Evolutionary conservation across 2,113 vertebrate genomes (phyloP).

Genomic region (Ctenomys sociabilis): DNA sequence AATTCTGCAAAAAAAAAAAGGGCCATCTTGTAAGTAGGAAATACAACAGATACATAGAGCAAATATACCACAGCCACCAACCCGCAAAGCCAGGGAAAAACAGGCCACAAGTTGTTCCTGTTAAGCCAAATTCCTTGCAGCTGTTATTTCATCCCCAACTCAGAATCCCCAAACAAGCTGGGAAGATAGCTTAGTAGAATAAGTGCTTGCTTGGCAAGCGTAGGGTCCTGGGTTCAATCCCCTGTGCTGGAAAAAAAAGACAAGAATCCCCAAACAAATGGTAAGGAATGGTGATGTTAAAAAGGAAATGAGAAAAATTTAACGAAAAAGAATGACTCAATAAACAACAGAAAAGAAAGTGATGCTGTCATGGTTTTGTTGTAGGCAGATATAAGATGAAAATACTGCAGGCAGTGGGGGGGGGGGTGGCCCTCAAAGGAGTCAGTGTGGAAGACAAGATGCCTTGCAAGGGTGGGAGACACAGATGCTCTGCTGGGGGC

Average conservation of each 20-base stretch:
- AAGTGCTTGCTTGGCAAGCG: too few species aligned
- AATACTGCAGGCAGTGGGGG: too few species aligned
- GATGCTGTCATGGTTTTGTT: background rate
- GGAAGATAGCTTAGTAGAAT: too few species aligned
- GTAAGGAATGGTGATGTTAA: background rate
- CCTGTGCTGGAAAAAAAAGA: too few species aligned
- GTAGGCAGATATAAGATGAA: too few species aligned
- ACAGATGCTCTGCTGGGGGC: too few species aligned
- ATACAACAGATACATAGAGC: background rate
- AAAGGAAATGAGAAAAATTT: background rate
- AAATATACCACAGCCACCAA: background rate
- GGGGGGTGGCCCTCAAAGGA: too few species aligned
- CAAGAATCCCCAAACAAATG: too few species aligned
- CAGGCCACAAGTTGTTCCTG: background rate
- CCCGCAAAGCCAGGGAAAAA: background rate
- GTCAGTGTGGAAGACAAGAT: too few species aligned
- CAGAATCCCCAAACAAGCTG: background rate
- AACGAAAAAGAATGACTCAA: background rate
- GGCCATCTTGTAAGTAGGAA: background rate
- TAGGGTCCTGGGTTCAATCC: too few species aligned
- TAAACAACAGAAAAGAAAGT: conserved; percentile 6
- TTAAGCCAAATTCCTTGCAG: background rate
- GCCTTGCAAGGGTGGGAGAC: too few species aligned
- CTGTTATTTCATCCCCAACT: background rate
- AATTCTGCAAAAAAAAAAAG: too few species aligned